Percentiles rank a stretch among this genome's conserved stretches.
These are phyloP conservation scores for Lates japonicus DNA, from an alignment of 2,797 vertebrate genomes.

Conservation along the genomic window DNA sequence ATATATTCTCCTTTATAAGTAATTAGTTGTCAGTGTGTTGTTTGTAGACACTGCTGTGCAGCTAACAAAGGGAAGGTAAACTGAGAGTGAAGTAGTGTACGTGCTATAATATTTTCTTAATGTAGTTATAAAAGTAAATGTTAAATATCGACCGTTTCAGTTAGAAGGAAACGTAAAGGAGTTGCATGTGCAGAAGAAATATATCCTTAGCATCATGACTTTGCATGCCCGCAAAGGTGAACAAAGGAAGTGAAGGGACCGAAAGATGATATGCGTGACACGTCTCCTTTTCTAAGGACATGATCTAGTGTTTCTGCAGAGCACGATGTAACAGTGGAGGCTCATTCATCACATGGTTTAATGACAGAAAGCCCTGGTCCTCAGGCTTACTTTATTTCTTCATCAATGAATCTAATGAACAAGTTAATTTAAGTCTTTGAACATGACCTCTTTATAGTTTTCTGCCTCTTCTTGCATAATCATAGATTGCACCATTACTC, in stretches of 20 bases:
- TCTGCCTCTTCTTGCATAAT: neutral
- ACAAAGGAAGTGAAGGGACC: slow-evolving; percentile 46
- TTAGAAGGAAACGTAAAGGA: neutral
- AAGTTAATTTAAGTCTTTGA: slow-evolving; percentile 23
- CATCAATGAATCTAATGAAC: slow-evolving; percentile 30
- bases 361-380: slow-evolving; percentile 39
- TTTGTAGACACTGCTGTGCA: slow-evolving; percentile 10
- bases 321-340: slow-evolving; percentile 17
- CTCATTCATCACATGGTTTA: slow-evolving; percentile 55
- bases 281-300: slow-evolving; percentile 41
- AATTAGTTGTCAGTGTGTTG: slow-evolving; percentile 6
- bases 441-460: slow-evolving; percentile 7
- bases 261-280: slow-evolving; percentile 58
- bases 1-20: slow-evolving; percentile 2
- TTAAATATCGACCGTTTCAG: slow-evolving; percentile 14
- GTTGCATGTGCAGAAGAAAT: neutral
- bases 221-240: slow-evolving; percentile 49
- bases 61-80: neutral
- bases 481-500: neutral
- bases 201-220: slow-evolving; percentile 22
- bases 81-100: neutral
- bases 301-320: slow-evolving; percentile 48
- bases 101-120: neutral
- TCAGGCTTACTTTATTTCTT: slow-evolving; percentile 38
- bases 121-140: neutral